Base-by-base conservation (phyloP, 2,113 vertebrate species). In the Paracanthobrama guichenoti region DNA sequence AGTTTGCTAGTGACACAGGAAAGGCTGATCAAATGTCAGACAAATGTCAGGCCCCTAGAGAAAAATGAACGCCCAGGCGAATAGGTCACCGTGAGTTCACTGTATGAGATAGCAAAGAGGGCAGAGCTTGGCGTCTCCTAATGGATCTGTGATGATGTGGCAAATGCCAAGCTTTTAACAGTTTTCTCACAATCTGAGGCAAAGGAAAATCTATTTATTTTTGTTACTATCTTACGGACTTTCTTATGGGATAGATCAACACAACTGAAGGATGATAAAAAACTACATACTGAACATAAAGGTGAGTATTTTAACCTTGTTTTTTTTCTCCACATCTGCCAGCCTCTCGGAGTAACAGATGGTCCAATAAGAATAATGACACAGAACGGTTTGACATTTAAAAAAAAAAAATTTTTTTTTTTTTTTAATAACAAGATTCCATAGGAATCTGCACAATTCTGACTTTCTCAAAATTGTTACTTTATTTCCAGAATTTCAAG, bases 11-110 rank as follows among this genome's bases (percentile, higher is more conserved):
- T 57, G 62, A 55, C 48, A 84, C 26, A 59, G 75, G 24, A 84
- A 84, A 42, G 57, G 78, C 74, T 83, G 74, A 86, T 86, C 81
- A 84, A 83, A 86, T 86, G 81, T 86, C 85, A 83, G 14, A 83
- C 74, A 86, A 86, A 86, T 86, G 85, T 78, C 85, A 86, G 74
- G 57, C 83, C 67, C 57, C 76, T 75, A 57, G 67, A 57, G 67
- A 64, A 57, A 79, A 79, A 80, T 74, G n/a, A 46, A 83, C 42
- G 57, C 66, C 31, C 57, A 44, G 69, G 76, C 78, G 31, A 50
- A 64, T 39, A 79, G 86, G 82, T 84, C 76, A 84, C 26, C 8
- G 6, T 74, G 78, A 84, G 76, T 79, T 83, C 81, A 84, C 13
- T 42, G 59, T 46, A 64, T 16, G 48, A 66, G 75, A 74, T 42